phyloP scores from a whole-genome alignment of 2,113 vertebrate species.

The Hippocampus mohnikei region DNA sequence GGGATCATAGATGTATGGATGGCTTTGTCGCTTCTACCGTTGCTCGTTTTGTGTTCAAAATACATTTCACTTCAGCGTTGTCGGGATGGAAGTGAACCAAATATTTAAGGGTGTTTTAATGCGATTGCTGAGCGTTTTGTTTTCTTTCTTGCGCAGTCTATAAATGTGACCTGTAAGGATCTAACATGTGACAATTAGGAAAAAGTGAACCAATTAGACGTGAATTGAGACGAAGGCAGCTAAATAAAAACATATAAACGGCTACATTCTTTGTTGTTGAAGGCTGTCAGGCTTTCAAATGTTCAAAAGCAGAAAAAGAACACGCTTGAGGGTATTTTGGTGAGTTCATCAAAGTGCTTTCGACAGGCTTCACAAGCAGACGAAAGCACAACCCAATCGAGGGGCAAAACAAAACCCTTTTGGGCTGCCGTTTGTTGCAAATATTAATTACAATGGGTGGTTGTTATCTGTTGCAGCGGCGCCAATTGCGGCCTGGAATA shows the following conservation, averaged over 20 bases:
- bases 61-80: neutral
- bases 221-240: neutral
- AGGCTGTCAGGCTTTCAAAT: neutral
- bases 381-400: neutral
- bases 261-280: neutral
- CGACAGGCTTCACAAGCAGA: neutral
- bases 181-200: neutral
- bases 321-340: slow-evolving; percentile 6
- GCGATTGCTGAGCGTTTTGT: neutral
- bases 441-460: neutral
- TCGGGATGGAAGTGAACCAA: neutral
- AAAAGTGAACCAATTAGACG: neutral
- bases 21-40: neutral
- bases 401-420: slow-evolving; percentile 1
- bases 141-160: neutral
- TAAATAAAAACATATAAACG: neutral
- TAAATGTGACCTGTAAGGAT: neutral
- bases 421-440: neutral
- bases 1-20: too few species aligned
- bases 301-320: slow-evolving; percentile 5
- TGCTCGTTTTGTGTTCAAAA: neutral
- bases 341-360: slow-evolving; percentile 3
- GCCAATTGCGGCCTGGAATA: neutral
- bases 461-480: neutral
- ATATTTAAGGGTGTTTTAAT: neutral